Evolutionary conservation across 2,888 invertebrate genomes (phyloP).

Genomic region (Drosophila pseudotalamancana): DNA sequence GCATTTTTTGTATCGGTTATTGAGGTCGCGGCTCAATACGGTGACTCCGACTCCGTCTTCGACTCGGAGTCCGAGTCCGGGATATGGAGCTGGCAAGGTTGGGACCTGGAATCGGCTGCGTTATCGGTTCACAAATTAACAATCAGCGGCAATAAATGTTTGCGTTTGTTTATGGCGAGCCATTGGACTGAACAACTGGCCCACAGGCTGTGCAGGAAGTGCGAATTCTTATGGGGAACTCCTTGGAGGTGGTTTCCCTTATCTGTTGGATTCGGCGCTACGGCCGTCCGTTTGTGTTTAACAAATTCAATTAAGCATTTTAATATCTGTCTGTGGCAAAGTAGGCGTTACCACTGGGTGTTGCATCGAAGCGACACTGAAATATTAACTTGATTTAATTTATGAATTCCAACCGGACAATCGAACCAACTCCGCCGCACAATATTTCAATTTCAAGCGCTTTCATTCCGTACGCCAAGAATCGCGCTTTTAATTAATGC

Average conservation of each 20-base stretch:
- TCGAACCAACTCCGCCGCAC: conserved; percentile 23
- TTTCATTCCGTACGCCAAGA: conserved; percentile 16
- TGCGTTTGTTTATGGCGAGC: conserved; percentile 78
- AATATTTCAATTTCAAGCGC: conserved; percentile 33
- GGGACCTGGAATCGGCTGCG: conserved; percentile 35
- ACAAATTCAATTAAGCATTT: conserved; percentile 80
- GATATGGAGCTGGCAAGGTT: conserved; percentile 27
- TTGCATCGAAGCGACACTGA: conserved; percentile 67
- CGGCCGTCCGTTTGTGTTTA: conserved; percentile 52
- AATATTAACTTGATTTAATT: conserved; percentile 80
- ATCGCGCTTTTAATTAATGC: conserved; percentile 42
- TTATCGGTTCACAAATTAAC: conserved; percentile 83
- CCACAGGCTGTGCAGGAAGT: conserved; percentile 20
- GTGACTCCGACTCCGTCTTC: not conserved
- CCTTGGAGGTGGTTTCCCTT: conserved; percentile 25
- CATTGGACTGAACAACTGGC: conserved; percentile 36
- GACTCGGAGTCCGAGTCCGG: too few species aligned
- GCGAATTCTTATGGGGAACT: conserved; percentile 2
- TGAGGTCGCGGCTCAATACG: conserved; percentile 55
- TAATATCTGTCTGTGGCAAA: conserved; percentile 68
- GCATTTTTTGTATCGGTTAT: conserved; percentile 49
- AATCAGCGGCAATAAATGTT: conserved; percentile 80
- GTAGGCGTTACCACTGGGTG: conserved; percentile 61
- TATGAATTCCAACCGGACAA: conserved; percentile 61
- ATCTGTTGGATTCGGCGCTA: conserved; percentile 42